Conservation (phyloP, 2,888 invertebrate genomes). For the Brachyptera risi region DNA sequence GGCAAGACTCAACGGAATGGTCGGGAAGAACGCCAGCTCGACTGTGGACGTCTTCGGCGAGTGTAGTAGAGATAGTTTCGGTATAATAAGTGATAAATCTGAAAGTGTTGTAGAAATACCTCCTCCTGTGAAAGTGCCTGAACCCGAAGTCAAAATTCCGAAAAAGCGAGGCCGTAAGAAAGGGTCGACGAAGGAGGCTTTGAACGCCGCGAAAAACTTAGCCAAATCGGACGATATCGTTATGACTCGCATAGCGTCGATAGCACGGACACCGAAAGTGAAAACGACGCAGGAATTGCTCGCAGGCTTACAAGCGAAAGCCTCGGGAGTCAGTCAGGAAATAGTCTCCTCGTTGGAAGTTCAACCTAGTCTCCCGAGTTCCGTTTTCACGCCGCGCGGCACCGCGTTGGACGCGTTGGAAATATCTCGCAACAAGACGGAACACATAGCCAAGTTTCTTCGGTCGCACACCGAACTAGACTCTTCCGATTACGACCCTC, state of each 20-base stretch:
- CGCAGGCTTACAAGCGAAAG: conserved; percentile 61
- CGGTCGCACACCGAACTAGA: conserved; percentile 35
- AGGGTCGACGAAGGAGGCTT: conserved; percentile 48
- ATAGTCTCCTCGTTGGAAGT: conserved; percentile 35
- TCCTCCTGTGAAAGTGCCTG: conserved; percentile 37
- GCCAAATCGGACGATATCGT: conserved; percentile 45
- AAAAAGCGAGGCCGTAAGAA: conserved; percentile 58
- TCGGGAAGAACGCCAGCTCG: not conserved
- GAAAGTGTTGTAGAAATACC: conserved; percentile 35
- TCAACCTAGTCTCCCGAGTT: conserved; percentile 36
- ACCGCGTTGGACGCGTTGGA: conserved; percentile 32
- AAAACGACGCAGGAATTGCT: conserved; percentile 79
- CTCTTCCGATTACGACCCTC: conserved; percentile 50
- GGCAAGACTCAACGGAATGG: conserved; percentile 26
- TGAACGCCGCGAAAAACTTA: not conserved
- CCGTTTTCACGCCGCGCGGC: conserved; percentile 29
- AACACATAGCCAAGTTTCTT: conserved; percentile 45
- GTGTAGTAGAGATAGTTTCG: conserved; percentile 39
- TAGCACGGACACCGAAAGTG: conserved; percentile 57
- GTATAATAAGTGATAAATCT: conserved; percentile 39
- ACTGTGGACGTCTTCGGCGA: conserved; percentile 34
- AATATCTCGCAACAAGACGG: conserved; percentile 44
- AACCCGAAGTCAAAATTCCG: conserved; percentile 39
- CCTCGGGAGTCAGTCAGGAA: conserved; percentile 39
- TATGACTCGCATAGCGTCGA: conserved; percentile 55